Evolutionary conservation across 1,140 invertebrate species (phyloP), one percentile per base, ranked within the genome.

Genomic region (Microplitis demolitor): DNA sequence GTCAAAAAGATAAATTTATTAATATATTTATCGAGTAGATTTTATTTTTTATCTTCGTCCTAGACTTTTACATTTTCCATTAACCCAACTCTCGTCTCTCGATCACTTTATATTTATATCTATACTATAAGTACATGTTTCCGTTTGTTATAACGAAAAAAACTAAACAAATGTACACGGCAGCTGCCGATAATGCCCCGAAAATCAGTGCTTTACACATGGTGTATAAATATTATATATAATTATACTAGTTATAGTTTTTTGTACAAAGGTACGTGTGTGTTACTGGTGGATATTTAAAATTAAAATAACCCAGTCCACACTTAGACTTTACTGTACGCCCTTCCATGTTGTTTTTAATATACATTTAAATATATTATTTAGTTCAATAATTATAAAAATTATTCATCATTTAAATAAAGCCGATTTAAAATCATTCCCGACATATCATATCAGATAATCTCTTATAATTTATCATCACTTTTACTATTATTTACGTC

Each of bases 251-350:
- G 75, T 80, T 80, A 81, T 85, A 81, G 77, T 79, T 84, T 45
- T 85, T 85, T 84, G 80, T 83, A 84, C 79, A 83, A 83, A 83
- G 76, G 71, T 82, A 79, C 39, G 39, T 76, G 78, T 76, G 78
- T 79, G 33, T 69, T 71, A 51, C 71, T 74, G 56, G 24, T 2
- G 67, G 62, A 71, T 77, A 78, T 76, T 75, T 72, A 70, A 71
- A 78, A 69, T 76, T 76, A 78, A 74, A 54, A 2, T 58, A 2
- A 8, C 39, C 5, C 64, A 78, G 73, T 77, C 76, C 70, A 76
- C 79, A 79, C 82, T 78, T 79, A 78, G 70, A 76, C 66, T 78
- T 74, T 78, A 81, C 78, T 80, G 76, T 82, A 81, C 71, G 75
- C 76, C 68, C 75, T 78, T 79, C 74, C 74, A 78, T 75, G 75